These are phyloP conservation scores for Apodemus sylvaticus DNA, from an alignment of 2,113 vertebrate species.

Conservation along the genomic window DNA sequence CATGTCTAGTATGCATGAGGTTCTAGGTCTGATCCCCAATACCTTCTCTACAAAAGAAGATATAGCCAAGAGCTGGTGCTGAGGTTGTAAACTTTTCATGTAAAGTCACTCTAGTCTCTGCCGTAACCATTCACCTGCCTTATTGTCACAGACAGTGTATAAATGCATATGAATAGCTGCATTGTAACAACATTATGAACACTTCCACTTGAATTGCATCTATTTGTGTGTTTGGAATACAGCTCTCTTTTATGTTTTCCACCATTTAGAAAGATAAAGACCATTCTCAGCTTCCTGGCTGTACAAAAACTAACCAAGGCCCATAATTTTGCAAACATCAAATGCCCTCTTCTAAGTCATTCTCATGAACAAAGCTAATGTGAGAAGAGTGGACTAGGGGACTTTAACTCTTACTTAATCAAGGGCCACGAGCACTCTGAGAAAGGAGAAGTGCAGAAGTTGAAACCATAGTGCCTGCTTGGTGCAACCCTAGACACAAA, in stretches of 20 bases:
- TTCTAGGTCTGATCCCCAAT: neutral
- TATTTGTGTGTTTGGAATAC: neutral
- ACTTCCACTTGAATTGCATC: neutral
- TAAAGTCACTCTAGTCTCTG: neutral
- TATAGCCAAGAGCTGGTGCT: neutral
- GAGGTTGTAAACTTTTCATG: neutral
- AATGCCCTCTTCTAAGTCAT: neutral
- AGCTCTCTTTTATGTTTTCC: neutral
- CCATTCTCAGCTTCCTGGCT: neutral
- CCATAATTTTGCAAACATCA: neutral
- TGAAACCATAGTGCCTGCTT: neutral
- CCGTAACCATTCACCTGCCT: neutral
- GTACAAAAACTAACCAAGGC: neutral
- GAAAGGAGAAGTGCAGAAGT: neutral
- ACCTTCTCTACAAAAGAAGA: neutral
- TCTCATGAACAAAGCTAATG: conserved; percentile 2
- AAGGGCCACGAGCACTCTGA: neutral
- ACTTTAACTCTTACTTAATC: neutral
- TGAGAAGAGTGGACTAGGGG: neutral
- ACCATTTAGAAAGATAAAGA: neutral
- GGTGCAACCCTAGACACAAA: neutral
- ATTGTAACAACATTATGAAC: conserved; percentile 30
- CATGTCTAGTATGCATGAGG: neutral
- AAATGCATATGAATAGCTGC: neutral
- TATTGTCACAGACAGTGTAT: neutral